phyloP scores from a whole-genome alignment of 2,888 invertebrate species.

The Eupeodes latifasciatus region DNA sequence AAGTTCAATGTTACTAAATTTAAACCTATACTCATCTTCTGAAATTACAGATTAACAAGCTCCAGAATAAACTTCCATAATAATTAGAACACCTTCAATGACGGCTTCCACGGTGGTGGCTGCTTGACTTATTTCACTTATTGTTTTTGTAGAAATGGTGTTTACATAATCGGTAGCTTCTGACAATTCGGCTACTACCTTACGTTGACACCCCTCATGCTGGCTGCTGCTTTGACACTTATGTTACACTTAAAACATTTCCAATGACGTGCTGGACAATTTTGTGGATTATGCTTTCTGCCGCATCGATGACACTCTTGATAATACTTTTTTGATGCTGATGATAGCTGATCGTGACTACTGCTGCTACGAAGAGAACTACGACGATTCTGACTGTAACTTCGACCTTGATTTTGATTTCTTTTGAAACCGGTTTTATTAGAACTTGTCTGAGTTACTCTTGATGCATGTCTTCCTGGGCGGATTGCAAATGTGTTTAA shows the following conservation, averaged over 20 bases:
- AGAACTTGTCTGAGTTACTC: conserved; percentile 10
- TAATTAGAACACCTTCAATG: conserved; percentile 37
- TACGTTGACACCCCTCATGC: background rate
- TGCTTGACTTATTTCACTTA: conserved; percentile 25
- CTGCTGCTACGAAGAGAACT: conserved; percentile 20
- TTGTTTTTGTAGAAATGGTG: conserved; percentile 20
- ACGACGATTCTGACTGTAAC: conserved; percentile 6
- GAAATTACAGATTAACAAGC: conserved; percentile 52
- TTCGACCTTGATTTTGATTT: conserved; percentile 10
- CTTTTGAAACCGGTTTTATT: conserved; percentile 9
- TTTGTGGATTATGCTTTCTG: conserved; percentile 30
- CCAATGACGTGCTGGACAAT: conserved; percentile 32
- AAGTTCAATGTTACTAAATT: conserved; percentile 45
- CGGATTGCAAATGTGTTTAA: conserved; percentile 27
- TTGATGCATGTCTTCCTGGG: conserved; percentile 14
- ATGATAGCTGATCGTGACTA: background rate
- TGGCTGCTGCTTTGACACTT: conserved; percentile 7
- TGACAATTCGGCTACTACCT: conserved; percentile 19
- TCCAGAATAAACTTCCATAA: conserved; percentile 64
- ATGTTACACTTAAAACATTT: conserved; percentile 23
- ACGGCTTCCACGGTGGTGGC: conserved; percentile 22
- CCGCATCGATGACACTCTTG: conserved; percentile 39
- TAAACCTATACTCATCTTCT: conserved; percentile 43
- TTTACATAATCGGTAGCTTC: conserved; percentile 17
- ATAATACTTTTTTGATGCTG: conserved; percentile 4